Base-by-base conservation (phyloP, 2,797 vertebrate species). In the Morelia viridis region DNA sequence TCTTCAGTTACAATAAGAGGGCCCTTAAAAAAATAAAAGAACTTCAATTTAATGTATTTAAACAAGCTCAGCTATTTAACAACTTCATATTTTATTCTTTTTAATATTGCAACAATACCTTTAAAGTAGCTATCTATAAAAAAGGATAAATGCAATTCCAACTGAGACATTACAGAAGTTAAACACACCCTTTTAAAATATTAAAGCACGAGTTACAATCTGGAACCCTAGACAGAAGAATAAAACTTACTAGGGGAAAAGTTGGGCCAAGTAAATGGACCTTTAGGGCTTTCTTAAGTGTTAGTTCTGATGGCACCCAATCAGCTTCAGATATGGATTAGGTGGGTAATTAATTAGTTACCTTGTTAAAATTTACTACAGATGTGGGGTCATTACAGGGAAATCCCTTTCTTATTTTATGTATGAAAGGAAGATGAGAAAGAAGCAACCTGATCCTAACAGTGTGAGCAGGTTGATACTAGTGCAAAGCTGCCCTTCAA, bases 1-100 rank as follows among this genome's bases (percentile, higher is more conserved):
- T 99, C 99, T 95, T 99, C 99, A 0, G 98, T 98, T 91, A 99
- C 98, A 10, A 97, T 96, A 85, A 99, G 97, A 88, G 97, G 97
- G 84, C 95, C 97, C 98, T 99, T 0, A 61, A 31, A 22, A 24
- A 60, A 53, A 41, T 10, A 5, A 56, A 5, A n/a, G 3, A 31
- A 71, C 4, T 1, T 22, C 62, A 19, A 15, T 64, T 11, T 65
- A 1, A 2, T 6, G 24, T 3, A n/a, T 53, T 83, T 84, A 58
- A 53, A 1, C 22, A 68, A 60, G 53, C 19, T 88, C 76, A 76
- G 57, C 60, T 56, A 11, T 53, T 56, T 61, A 71, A 86, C 19
- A 61, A 3, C 12, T 26, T 65, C 35, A 26, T 15, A 12, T 56
- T 68, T 24, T 22, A 86, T 24, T 80, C 65, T 19, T 71, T 71